Evolutionary conservation across 2,113 vertebrate genomes (phyloP).

Genomic region (Nanger granti): DNA sequence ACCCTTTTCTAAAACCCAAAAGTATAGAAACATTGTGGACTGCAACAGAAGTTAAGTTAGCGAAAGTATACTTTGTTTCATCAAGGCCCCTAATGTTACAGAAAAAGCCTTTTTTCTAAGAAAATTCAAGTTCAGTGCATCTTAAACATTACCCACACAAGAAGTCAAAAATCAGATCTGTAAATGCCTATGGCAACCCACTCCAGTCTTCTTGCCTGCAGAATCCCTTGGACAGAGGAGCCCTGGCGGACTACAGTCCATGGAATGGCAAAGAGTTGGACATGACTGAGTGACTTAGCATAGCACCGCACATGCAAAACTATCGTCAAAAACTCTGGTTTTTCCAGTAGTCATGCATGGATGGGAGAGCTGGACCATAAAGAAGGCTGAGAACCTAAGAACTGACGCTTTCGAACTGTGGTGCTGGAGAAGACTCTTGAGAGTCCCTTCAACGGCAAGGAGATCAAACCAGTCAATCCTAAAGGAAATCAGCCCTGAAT

Average conservation of each 20-base stretch:
- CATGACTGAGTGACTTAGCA: background rate
- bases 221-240: background rate
- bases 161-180: background rate
- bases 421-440: background rate
- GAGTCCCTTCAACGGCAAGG: background rate
- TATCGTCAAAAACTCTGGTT: background rate
- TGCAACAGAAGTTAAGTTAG: background rate
- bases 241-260: background rate
- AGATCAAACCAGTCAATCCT: background rate
- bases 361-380: background rate
- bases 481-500: background rate
- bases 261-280: background rate
- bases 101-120: background rate
- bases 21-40: background rate
- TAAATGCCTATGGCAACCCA: background rate
- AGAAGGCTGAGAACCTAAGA: background rate
- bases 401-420: rapidly evolving
- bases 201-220: background rate
- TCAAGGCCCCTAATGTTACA: background rate
- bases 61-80: background rate
- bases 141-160: background rate
- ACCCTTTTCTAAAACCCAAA: background rate
- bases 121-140: background rate
- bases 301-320: background rate
- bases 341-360: background rate